phyloP scores from a whole-genome alignment of 2,797 vertebrate genomes.

The Semaprochilodus insignis region DNA sequence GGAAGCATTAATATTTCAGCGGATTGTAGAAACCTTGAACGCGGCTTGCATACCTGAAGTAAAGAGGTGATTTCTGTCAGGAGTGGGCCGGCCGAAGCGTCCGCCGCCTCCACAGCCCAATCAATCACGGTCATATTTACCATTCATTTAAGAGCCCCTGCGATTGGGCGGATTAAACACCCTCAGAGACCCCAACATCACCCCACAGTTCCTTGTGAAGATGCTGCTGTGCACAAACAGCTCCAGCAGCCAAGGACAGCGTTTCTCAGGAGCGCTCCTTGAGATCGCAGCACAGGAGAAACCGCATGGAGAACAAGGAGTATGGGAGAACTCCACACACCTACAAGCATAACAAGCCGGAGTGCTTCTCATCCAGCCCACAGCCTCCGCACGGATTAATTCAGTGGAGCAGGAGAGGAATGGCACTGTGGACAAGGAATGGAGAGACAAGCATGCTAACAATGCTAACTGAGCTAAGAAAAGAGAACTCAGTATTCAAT shows the following conservation, averaged over 20 bases:
- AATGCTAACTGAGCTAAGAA: too few relatives aligned
- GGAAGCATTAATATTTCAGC: constrained; percentile 65
- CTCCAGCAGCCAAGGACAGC: constrained; percentile 23
- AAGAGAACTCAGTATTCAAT: too few relatives aligned
- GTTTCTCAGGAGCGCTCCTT: constrained; percentile 31
- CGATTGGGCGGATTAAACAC: constrained; percentile 40
- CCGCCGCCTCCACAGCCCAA: constrained; percentile 27
- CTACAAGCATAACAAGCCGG: constrained; percentile 35
- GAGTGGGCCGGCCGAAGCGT: constrained; percentile 42
- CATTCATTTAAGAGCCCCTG: constrained; percentile 51
- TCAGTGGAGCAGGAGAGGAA: background rate
- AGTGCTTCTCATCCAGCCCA: constrained; percentile 9
- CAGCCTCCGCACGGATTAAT: background rate
- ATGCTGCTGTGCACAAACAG: constrained; percentile 43
- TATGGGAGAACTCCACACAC: constrained; percentile 11
- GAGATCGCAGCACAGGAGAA: background rate
- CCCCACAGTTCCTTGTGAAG: constrained; percentile 42
- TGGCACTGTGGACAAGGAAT: background rate
- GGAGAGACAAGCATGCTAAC: too few relatives aligned
- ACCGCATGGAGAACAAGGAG: background rate
- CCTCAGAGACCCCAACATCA: constrained; percentile 23
- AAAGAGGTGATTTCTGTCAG: constrained; percentile 39
- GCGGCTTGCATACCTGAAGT: constrained; percentile 61
- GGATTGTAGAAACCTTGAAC: constrained; percentile 61
- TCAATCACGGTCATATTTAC: constrained; percentile 43